A percentile compares a stretch with the other conserved stretches of the same genome.
Evolutionary conservation across 1,140 invertebrate species (phyloP).

Genomic region (Ceratoteleas bidentatus): DNA sequence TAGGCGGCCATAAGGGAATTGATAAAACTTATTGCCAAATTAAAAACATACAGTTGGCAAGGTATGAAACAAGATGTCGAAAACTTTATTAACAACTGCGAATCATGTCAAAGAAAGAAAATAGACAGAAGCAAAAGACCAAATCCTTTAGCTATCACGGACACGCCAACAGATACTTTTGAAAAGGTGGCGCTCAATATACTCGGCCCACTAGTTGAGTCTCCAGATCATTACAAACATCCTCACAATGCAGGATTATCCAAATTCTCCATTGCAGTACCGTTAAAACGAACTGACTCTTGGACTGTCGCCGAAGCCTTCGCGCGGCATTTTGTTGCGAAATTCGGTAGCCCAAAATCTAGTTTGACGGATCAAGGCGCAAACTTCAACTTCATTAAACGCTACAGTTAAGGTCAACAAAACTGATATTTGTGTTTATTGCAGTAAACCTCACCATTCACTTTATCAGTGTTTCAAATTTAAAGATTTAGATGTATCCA

Average conservation of each 20-base stretch:
- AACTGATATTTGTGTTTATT: too few species aligned
- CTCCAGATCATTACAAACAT: neutral
- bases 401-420: too few species aligned
- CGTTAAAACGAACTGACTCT: neutral
- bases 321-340: neutral
- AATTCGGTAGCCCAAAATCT: constrained; percentile 10
- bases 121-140: neutral
- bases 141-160: neutral
- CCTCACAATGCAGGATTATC: neutral
- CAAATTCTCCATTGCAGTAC: neutral
- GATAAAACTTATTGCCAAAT: neutral
- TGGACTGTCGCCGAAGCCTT: neutral
- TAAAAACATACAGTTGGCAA: neutral
- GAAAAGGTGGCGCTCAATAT: neutral
- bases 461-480: too few species aligned
- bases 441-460: too few species aligned
- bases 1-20: too few species aligned
- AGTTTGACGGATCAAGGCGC: constrained; percentile 31
- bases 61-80: neutral
- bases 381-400: too few species aligned
- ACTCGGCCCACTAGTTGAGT: neutral
- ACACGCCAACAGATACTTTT: neutral
- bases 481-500: too few species aligned
- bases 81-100: neutral
- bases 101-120: neutral